Evolutionary conservation across 2,113 vertebrate genomes (phyloP).

Genomic region (Upupa epops): DNA sequence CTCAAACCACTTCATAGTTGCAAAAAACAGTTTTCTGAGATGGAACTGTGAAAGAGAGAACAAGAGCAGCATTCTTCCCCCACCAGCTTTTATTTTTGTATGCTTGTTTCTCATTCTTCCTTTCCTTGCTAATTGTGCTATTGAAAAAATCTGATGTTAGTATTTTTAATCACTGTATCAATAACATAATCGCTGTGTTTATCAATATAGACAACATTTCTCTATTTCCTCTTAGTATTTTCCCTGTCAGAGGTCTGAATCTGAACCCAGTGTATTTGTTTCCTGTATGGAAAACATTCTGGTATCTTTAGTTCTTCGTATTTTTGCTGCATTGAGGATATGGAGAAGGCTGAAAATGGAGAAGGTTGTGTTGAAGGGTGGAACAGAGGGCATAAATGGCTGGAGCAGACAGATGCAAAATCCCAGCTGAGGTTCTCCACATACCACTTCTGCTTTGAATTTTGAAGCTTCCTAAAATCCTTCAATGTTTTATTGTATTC

Average conservation of each 20-base stretch:
- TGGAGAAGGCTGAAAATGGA: neutral
- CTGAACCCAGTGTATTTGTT: too few relatives aligned
- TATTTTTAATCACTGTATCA: neutral
- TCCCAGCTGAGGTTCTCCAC: neutral
- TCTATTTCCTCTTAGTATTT: neutral
- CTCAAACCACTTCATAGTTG: neutral
- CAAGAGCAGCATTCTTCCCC: neutral
- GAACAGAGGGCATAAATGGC: fast-evolving
- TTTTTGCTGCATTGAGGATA: neutral
- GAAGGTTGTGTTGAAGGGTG: neutral
- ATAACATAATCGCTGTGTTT: neutral
- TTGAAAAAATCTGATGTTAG: neutral
- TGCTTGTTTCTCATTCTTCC: neutral
- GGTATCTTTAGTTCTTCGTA: neutral
- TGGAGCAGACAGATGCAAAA: neutral
- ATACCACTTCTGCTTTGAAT: neutral
- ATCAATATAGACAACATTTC: neutral
- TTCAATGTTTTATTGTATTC: neutral
- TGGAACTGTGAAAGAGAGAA: neutral
- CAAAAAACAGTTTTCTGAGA: neutral
- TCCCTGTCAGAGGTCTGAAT: neutral
- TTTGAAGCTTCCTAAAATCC: neutral
- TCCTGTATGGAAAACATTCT: neutral
- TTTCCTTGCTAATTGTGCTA: neutral
- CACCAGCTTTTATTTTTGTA: neutral